These are phyloP conservation scores for Meandrina meandrites DNA, from an alignment of 92 coral and sea anemone genomes.

Conservation along the genomic window DNA sequence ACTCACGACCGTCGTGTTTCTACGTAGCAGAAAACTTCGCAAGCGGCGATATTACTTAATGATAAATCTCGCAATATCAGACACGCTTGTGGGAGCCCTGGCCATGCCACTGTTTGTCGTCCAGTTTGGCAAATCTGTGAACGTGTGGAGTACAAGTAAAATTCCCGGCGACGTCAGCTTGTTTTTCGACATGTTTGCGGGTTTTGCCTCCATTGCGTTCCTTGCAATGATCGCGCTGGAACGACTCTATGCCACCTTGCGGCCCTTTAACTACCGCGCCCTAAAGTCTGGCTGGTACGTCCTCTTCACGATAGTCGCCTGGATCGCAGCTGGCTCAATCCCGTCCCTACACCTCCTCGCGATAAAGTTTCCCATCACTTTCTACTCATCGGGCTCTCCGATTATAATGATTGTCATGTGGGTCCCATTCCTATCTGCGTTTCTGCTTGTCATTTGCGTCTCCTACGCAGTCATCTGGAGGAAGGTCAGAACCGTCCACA, in stretches of 20 bases:
- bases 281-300: conserved; percentile 29
- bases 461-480: conserved; percentile 26
- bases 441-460: conserved; percentile 7
- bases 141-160: not conserved
- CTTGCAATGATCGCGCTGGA: conserved; percentile 29
- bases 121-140: not conserved
- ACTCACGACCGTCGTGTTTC: conserved; percentile 6
- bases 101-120: conserved; percentile 29
- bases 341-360: not conserved
- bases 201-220: conserved; percentile 24
- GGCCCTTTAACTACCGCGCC: conserved; percentile 36
- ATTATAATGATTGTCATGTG: not conserved
- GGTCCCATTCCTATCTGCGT: conserved; percentile 34
- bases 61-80: conserved; percentile 34
- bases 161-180: conserved; percentile 6
- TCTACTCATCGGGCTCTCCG: not conserved
- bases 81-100: conserved; percentile 25
- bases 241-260: conserved; percentile 36
- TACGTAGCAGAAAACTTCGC: conserved; percentile 15
- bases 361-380: not conserved
- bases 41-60: conserved; percentile 30
- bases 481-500: conserved; percentile 1
- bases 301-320: conserved; percentile 12
- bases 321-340: conserved; percentile 16
- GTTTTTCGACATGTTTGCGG: conserved; percentile 39